Evolutionary conservation across 1,140 invertebrate species (phyloP), one percentile per base, ranked within the genome.

Genomic region (Achroia grisella): DNA sequence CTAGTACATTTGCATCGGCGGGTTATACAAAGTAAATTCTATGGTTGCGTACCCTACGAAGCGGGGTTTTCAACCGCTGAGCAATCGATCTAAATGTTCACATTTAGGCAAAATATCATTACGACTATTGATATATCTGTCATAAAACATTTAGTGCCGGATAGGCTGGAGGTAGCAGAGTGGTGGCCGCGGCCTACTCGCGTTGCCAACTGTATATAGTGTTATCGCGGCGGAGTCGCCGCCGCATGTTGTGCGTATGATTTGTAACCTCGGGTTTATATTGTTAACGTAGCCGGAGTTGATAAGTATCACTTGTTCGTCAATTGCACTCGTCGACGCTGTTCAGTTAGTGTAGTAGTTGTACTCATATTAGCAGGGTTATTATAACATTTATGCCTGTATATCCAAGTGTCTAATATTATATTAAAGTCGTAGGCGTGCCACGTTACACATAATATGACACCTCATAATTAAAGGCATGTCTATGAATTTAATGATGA

Each of bases 261-360:
- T 68, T 69, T 72, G 62, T 65, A 55, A 62, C 64, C 61, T 57
- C 63, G 70, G 69, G 61, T 69, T 64, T 62, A 68, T 73, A 74
- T 83, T 85, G 76, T 85, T 80, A 70, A 76, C 54, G 65, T 84
- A 82, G 76, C 67, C 62, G 66, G 52, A 77, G 69, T 75, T 76
- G 56, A 67, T 79, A 80, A 79, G 74, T 73, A 75, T 76, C 81
- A 85, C 81, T 83, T 75, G 81, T 85, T 85, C 71, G 79, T 81
- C 73, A 75, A 85, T 81, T 85, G 81, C 81, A 85, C 80, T 59
- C 71, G 75, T 77, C 66, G 69, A 69, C 71, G 71, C 70, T 69
- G 71, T 69, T 74, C 72, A 60, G 59, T 72, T 78, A 78, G 69
- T 58, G 56, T 62, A 55, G 50, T 69, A 71, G 64, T n/a, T 58